A percentile compares a stretch with the other conserved stretches of the same genome.
These are phyloP conservation scores for Tadarida brasiliensis DNA, from an alignment of 2,797 vertebrate genomes.

Conservation along the genomic window DNA sequence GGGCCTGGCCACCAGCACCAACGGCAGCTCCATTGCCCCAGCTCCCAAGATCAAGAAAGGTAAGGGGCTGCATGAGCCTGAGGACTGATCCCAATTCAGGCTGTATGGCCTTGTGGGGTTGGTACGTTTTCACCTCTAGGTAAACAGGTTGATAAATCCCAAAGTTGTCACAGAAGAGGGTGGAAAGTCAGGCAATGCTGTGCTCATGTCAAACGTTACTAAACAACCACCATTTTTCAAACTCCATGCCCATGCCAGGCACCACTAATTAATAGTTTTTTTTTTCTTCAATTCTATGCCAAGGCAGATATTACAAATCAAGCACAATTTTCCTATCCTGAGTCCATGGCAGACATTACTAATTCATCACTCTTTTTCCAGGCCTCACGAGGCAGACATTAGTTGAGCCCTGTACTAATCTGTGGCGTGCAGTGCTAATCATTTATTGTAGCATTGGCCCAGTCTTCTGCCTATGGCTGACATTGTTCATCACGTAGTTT, in stretches of 20 bases:
- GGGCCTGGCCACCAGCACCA: constrained; percentile 91
- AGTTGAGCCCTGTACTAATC: background rate
- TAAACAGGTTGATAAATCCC: background rate
- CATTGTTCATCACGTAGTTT: accelerated
- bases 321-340: no score
- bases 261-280: no score
- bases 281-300: background rate
- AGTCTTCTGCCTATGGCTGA: background rate
- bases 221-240: background rate
- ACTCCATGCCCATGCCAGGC: background rate
- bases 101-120: accelerated
- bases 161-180: accelerated
- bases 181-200: accelerated
- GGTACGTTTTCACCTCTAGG: no score
- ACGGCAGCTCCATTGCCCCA: constrained; percentile 90
- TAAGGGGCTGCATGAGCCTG: constrained; percentile 69
- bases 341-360: background rate
- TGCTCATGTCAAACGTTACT: background rate
- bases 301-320: background rate
- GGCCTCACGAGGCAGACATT: background rate
- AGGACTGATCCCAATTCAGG: background rate
- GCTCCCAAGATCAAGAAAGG: constrained; percentile 97
- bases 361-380: background rate
- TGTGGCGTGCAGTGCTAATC: accelerated
- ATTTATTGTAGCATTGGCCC: accelerated